phyloP scores from a whole-genome alignment of 2,888 invertebrate species.

The Mythimna loreyi region DNA sequence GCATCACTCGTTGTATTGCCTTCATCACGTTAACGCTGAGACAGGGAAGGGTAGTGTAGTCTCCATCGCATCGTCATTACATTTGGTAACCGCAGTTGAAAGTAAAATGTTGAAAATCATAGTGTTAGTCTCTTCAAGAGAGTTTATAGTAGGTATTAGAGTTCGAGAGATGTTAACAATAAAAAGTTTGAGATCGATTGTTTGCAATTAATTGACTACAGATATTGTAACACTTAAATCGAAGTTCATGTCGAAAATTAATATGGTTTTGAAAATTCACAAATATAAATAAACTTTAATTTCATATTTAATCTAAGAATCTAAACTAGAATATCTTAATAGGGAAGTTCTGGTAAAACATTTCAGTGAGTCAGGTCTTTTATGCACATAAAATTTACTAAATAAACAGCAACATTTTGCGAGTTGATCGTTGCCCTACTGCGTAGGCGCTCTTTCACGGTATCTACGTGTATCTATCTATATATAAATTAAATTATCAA shows the following conservation, averaged over 20 bases:
- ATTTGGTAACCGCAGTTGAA: slow-evolving; percentile 63
- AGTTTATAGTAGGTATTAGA: slow-evolving; percentile 73
- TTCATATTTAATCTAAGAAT: slow-evolving; percentile 63
- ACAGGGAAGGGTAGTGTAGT: slow-evolving; percentile 57
- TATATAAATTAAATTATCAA: slow-evolving; percentile 84
- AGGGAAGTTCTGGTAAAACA: slow-evolving; percentile 59
- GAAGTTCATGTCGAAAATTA: slow-evolving; percentile 50
- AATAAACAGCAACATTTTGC: slow-evolving; percentile 57
- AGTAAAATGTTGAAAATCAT: slow-evolving; percentile 71
- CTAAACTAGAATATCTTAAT: slow-evolving; percentile 61
- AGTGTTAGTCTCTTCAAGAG: slow-evolving; percentile 76
- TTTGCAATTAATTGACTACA: slow-evolving; percentile 52
- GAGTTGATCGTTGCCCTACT: slow-evolving; percentile 65
- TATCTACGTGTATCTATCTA: slow-evolving; percentile 81
- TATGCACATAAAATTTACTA: slow-evolving; percentile 60
- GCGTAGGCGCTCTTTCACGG: slow-evolving; percentile 74
- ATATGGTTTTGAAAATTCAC: slow-evolving; percentile 51
- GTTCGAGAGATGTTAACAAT: slow-evolving; percentile 66
- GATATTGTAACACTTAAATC: slow-evolving; percentile 48
- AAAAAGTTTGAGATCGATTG: slow-evolving; percentile 58
- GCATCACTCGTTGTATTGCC: slow-evolving; percentile 42
- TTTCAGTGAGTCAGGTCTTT: slow-evolving; percentile 58
- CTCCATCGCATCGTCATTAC: slow-evolving; percentile 56
- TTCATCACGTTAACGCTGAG: slow-evolving; percentile 49
- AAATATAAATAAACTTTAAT: slow-evolving; percentile 49